Conservation (phyloP, 2,888 invertebrate genomes). For the Caenorhabditis becei region DNA sequence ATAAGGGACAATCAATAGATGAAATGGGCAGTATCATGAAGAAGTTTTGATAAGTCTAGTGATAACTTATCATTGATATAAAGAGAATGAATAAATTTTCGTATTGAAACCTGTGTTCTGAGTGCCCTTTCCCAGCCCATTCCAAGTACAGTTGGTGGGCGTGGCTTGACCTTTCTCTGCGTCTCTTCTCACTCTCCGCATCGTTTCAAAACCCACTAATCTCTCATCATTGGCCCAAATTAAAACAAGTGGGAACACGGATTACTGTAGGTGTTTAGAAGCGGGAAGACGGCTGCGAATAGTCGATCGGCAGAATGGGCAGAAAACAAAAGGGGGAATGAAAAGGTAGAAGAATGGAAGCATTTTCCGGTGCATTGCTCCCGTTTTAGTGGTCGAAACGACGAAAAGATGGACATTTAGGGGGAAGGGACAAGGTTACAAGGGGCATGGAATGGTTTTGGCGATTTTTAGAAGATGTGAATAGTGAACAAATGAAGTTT, state of each 20-base stretch:
- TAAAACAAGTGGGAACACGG: slow-evolving; percentile 21
- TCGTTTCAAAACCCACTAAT: slow-evolving; percentile 1
- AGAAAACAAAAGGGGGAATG: slow-evolving; percentile 17
- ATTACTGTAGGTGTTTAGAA: not conserved
- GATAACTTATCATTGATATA: no score
- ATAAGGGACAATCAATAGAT: no score
- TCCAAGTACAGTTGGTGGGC: no score
- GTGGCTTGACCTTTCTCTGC: no score
- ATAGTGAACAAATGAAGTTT: no score
- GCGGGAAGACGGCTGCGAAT: not conserved
- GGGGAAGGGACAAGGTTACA: not conserved
- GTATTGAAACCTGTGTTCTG: no score
- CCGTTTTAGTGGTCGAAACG: slow-evolving; percentile 21
- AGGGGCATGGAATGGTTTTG: no score
- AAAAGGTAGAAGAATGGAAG: slow-evolving; percentile 1
- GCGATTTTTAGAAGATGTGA: no score
- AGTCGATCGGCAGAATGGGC: not conserved
- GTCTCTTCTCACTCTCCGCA: slow-evolving; percentile 5
- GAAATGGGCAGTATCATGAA: not conserved
- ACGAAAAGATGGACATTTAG: slow-evolving; percentile 1
- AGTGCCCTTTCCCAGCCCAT: no score
- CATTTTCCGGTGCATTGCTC: slow-evolving; percentile 49
- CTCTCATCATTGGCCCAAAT: slow-evolving; percentile 36
- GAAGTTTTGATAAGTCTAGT: no score
- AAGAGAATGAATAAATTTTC: no score